Conservation (phyloP, 2,888 invertebrate genomes). For the Hipparchia semele region DNA sequence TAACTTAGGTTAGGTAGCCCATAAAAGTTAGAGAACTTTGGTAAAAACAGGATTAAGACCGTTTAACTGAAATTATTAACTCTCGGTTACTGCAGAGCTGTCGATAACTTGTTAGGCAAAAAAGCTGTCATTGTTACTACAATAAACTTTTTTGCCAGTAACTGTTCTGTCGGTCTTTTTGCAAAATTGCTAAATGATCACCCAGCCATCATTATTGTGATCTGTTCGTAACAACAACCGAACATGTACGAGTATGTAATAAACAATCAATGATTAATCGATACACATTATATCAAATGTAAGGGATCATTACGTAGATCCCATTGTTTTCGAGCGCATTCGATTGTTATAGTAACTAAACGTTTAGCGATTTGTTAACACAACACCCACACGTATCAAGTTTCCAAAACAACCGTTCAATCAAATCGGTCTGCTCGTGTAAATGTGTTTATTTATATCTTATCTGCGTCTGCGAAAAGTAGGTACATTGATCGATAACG, state of each 20-base stretch:
- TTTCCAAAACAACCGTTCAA: conserved; percentile 40
- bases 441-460: conserved; percentile 31
- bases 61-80: neutral
- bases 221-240: too few relatives aligned
- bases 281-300: conserved; percentile 13
- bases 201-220: too few relatives aligned
- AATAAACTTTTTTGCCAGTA: too few relatives aligned
- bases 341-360: conserved; percentile 21
- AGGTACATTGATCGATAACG: conserved; percentile 31
- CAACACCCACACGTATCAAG: conserved; percentile 31
- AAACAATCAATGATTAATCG: neutral
- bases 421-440: conserved; percentile 34
- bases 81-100: too few relatives aligned
- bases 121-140: too few relatives aligned
- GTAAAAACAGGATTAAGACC: neutral
- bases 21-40: too few relatives aligned
- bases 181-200: too few relatives aligned
- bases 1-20: too few relatives aligned
- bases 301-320: conserved; percentile 9
- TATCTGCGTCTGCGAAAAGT: conserved; percentile 30
- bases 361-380: conserved; percentile 27
- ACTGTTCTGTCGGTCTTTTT: too few relatives aligned
- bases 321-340: conserved; percentile 15
- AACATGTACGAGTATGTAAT: too few relatives aligned
- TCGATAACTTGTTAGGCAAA: too few relatives aligned